Conservation (phyloP, 2,888 invertebrate genomes). For the Cryptus viduatorius region DNA sequence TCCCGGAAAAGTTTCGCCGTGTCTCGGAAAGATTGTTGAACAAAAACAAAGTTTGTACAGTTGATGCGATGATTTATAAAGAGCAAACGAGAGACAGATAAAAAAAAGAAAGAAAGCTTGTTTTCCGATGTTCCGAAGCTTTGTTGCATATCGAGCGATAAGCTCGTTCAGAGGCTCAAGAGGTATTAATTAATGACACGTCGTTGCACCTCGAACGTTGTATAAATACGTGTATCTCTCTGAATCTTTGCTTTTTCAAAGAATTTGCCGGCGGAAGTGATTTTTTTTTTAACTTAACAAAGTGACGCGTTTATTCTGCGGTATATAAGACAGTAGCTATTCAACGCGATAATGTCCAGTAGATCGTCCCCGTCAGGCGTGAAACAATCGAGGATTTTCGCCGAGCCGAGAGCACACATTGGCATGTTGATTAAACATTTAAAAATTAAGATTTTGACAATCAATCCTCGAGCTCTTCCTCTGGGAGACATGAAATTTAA, state of each 20-base stretch:
- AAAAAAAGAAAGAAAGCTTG: neutral
- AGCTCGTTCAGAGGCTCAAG: conserved; percentile 22
- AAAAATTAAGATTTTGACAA: neutral
- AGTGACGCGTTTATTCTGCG: neutral
- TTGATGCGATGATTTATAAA: conserved; percentile 3
- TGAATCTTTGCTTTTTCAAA: conserved; percentile 1
- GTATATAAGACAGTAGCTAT: conserved; percentile 24
- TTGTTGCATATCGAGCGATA: conserved; percentile 17
- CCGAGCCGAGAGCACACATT: neutral
- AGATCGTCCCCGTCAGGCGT: neutral
- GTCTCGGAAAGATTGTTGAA: neutral
- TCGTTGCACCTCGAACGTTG: conserved; percentile 2
- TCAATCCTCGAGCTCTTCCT: neutral
- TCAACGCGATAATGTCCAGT: conserved; percentile 34
- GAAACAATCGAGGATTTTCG: conserved; percentile 24
- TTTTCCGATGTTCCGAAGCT: conserved; percentile 22
- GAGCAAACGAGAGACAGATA: neutral
- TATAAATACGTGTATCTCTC: neutral
- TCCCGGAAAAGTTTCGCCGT: neutral
- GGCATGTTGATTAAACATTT: neutral
- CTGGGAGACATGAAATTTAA: neutral
- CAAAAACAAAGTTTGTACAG: neutral
- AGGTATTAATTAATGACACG: conserved; percentile 9
- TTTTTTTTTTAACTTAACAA: neutral
- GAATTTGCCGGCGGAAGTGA: conserved; percentile 8